Percentiles rank a stretch among this genome's conserved stretches.
Evolutionary conservation across 2,113 vertebrate genomes (phyloP).

Genomic region (Anhinga rufa): DNA sequence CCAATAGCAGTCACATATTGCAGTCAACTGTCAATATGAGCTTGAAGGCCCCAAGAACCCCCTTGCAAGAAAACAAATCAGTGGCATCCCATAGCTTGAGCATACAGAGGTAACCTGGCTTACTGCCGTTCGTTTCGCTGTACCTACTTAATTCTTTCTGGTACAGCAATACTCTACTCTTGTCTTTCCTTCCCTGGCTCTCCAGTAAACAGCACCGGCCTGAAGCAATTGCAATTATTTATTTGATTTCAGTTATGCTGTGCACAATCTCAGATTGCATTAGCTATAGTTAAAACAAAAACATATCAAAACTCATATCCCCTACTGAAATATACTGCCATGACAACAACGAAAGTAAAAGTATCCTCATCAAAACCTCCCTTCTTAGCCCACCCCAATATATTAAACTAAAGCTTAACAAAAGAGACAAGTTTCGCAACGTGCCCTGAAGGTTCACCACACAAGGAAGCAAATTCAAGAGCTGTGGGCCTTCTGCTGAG

Average conservation of each 20-base stretch:
- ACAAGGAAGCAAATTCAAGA: slow-evolving; percentile 13
- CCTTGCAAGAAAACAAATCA: neutral
- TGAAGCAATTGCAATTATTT: slow-evolving; percentile 34
- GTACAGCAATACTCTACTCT: slow-evolving; percentile 2
- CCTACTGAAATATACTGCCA: neutral
- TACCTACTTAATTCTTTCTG: slow-evolving; percentile 19
- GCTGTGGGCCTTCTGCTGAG: neutral
- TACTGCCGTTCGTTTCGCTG: neutral
- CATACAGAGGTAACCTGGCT: neutral
- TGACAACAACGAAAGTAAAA: slow-evolving; percentile 46
- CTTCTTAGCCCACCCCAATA: neutral
- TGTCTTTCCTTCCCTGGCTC: neutral
- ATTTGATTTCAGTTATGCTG: slow-evolving; percentile 25
- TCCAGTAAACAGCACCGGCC: slow-evolving; percentile 34
- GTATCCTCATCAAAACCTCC: neutral
- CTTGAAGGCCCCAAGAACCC: neutral
- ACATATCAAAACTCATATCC: neutral
- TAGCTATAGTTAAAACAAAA: slow-evolving; percentile 36
- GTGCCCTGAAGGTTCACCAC: neutral
- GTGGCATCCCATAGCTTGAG: neutral
- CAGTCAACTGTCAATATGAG: neutral
- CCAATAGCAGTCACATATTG: neutral
- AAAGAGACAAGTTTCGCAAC: neutral
- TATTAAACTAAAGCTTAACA: neutral
- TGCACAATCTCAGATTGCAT: neutral